Percentiles rank a stretch among this genome's conserved stretches.
These are phyloP conservation scores for Nothobranchius kuhntae DNA, from an alignment of 2,113 vertebrate genomes.

Conservation along the genomic window DNA sequence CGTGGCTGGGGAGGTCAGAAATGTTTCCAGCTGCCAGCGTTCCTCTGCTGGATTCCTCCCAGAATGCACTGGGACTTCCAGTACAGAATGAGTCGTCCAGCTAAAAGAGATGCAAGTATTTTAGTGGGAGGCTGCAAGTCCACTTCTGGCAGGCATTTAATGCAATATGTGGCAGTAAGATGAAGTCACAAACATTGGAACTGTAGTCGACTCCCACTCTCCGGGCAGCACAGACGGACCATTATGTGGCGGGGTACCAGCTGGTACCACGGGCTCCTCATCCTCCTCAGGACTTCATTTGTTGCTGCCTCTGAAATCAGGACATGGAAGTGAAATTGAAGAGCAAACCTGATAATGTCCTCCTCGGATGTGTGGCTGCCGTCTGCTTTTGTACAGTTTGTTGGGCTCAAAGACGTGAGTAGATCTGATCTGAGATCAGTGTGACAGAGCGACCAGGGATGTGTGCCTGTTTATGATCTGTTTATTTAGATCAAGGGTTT, in stretches of 20 bases:
- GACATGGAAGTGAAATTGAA: slow-evolving; percentile 74
- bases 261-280: slow-evolving; percentile 76
- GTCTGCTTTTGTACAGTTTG: slow-evolving; percentile 50
- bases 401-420: slow-evolving; percentile 76
- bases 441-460: too few relatives aligned
- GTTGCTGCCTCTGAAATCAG: slow-evolving; percentile 53
- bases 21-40: slow-evolving; percentile 29
- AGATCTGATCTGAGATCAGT: background rate
- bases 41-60: slow-evolving; percentile 38
- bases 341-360: slow-evolving; percentile 48
- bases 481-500: background rate
- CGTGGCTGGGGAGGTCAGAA: slow-evolving; percentile 1
- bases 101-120: slow-evolving; percentile 80
- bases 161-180: slow-evolving; percentile 73
- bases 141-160: slow-evolving; percentile 65
- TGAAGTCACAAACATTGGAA: slow-evolving; percentile 81
- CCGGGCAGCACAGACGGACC: slow-evolving; percentile 73
- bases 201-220: slow-evolving; percentile 79
- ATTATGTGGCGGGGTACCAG: slow-evolving; percentile 80
- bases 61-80: slow-evolving; percentile 45
- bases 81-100: slow-evolving; percentile 47
- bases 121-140: slow-evolving; percentile 74
- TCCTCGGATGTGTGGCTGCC: slow-evolving; percentile 53
- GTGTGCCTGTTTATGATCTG: background rate
- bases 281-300: slow-evolving; percentile 67